These are phyloP conservation scores for Platichthys stellatus DNA, from an alignment of 2,113 vertebrate genomes.

Conservation along the genomic window DNA sequence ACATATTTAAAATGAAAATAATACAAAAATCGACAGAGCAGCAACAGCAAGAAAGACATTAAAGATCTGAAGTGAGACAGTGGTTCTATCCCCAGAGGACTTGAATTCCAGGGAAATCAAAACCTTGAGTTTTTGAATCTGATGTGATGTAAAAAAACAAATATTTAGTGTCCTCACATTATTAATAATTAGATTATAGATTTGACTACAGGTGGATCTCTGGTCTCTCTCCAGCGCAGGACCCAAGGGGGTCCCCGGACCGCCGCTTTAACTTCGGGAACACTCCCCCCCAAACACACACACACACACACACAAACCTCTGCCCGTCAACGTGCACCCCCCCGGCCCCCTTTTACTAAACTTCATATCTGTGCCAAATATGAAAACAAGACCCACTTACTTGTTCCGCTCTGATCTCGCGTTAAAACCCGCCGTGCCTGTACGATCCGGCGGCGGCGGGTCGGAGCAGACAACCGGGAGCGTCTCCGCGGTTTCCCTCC, in stretches of 20 bases:
- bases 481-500: conserved; percentile 11
- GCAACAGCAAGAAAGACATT: background rate
- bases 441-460: conserved; percentile 32
- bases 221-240: conserved; percentile 21
- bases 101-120: background rate
- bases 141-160: background rate
- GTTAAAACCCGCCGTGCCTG: conserved; percentile 30
- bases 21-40: background rate
- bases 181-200: conserved; percentile 37
- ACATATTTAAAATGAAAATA: background rate
- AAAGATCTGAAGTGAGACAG: too few species aligned
- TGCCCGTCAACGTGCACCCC: background rate
- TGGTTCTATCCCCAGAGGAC: background rate
- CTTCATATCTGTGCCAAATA: conserved; percentile 72
- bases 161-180: background rate
- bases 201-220: conserved; percentile 61
- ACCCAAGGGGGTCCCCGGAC: conserved; percentile 26
- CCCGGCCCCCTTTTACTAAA: conserved; percentile 19
- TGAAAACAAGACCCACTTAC: conserved; percentile 65
- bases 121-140: background rate
- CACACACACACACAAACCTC: too few species aligned
- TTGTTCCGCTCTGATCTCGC: conserved; percentile 52
- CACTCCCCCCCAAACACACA: background rate
- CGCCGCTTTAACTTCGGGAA: conserved; percentile 31
- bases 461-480: background rate